phyloP scores from a whole-genome alignment of 2,888 invertebrate species.

The Brachycybe producta region DNA sequence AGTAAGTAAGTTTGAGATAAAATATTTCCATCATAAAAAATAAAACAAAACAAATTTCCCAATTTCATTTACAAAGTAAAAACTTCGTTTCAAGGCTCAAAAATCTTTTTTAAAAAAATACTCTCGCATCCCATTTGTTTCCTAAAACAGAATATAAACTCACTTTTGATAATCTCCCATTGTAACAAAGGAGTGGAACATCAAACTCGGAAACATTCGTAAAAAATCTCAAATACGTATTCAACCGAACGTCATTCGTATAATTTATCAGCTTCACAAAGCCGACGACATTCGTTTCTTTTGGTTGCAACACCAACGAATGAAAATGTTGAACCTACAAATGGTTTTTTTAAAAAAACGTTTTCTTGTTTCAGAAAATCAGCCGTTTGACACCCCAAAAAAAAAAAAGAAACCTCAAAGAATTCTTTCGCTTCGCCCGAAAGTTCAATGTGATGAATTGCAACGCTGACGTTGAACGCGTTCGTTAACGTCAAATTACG shows the following conservation, averaged over 20 bases:
- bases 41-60: neutral
- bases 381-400: too few relatives aligned
- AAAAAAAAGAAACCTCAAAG: slow-evolving; percentile 48
- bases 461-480: slow-evolving; percentile 56
- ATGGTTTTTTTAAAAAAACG: neutral
- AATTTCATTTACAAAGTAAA: neutral
- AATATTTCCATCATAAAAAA: neutral
- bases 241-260: slow-evolving; percentile 43
- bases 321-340: neutral
- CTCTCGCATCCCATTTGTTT: too few relatives aligned
- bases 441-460: slow-evolving; percentile 55
- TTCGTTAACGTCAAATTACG: slow-evolving; percentile 53
- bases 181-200: slow-evolving; percentile 57
- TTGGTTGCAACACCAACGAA: slow-evolving; percentile 8
- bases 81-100: neutral
- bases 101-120: too few relatives aligned
- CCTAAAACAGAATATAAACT: slow-evolving; percentile 18
- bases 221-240: slow-evolving; percentile 49
- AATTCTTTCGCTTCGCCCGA: slow-evolving; percentile 45
- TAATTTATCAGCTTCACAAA: slow-evolving; percentile 10
- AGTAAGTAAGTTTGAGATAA: slow-evolving; percentile 10
- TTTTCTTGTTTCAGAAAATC: too few relatives aligned
- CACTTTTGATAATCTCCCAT: slow-evolving; percentile 52
- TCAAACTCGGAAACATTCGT: slow-evolving; percentile 60
- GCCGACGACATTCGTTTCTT: slow-evolving; percentile 10